These are phyloP conservation scores for Bombyx mori DNA, from an alignment of 1,140 invertebrate species.

Conservation along the genomic window DNA sequence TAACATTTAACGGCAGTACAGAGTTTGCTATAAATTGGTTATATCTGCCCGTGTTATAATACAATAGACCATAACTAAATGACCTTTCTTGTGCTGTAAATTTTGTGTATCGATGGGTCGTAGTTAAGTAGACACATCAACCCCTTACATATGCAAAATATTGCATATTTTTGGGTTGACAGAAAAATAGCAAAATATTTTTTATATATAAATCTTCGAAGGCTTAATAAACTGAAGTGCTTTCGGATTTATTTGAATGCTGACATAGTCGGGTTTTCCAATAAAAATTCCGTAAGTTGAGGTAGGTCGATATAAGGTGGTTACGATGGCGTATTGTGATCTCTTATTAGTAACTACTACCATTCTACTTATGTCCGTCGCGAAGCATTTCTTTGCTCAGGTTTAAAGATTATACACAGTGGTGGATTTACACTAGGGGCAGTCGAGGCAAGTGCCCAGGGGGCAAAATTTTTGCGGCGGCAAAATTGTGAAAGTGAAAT, in stretches of 20 bases:
- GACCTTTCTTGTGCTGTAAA: slow-evolving; percentile 1
- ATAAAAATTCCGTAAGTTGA: no score
- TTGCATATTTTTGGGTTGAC: slow-evolving; percentile 24
- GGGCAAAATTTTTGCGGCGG: no score
- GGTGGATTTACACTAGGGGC: no score
- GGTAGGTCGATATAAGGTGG: background rate
- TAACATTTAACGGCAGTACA: no score
- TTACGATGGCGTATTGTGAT: background rate
- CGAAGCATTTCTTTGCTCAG: background rate
- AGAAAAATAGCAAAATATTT: slow-evolving; percentile 29
- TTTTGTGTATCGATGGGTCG: slow-evolving; percentile 7
- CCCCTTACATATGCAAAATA: slow-evolving; percentile 47
- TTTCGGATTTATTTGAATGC: slow-evolving; percentile 19
- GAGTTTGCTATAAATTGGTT: no score
- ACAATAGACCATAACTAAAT: slow-evolving; percentile 9
- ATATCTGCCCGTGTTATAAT: no score
- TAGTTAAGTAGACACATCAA: background rate
- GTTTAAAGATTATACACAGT: background rate
- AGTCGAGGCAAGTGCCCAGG: no score
- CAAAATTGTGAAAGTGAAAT: no score
- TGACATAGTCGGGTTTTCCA: no score
- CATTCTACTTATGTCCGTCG: background rate
- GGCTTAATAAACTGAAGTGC: slow-evolving; percentile 43
- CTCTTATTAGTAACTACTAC: no score
- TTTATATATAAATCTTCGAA: slow-evolving; percentile 46